These are phyloP conservation scores for Conus ventricosus DNA, from an alignment of 1,140 invertebrate genomes.

Conservation along the genomic window DNA sequence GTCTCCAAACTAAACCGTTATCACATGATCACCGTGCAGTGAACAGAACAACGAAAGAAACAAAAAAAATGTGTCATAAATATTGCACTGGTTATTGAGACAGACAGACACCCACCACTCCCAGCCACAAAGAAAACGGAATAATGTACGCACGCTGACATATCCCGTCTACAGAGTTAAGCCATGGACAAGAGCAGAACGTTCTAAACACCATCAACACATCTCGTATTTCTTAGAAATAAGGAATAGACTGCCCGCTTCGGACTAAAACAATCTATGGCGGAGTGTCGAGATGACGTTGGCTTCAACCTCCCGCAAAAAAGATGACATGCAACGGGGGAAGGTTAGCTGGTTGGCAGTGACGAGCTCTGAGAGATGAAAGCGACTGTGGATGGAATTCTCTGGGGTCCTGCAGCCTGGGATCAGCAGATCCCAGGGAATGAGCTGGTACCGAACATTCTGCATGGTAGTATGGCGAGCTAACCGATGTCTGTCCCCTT, in stretches of 20 bases:
- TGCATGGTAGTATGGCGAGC: no score
- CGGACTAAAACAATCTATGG: no score
- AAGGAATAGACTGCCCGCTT: neutral
- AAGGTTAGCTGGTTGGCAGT: neutral
- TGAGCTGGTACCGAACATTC: no score
- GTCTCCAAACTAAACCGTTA: neutral
- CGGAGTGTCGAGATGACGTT: no score
- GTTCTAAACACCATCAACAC: neutral
- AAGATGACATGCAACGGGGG: no score
- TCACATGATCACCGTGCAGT: neutral
- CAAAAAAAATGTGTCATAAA: neutral
- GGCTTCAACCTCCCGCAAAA: no score
- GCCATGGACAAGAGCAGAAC: neutral
- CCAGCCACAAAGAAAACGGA: neutral
- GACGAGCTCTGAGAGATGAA: neutral
- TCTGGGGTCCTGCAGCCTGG: no score
- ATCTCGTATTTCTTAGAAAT: neutral
- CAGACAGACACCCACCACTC: neutral
- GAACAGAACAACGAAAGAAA: conserved; percentile 2
- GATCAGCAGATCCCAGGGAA: no score
- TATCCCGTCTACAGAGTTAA: neutral
- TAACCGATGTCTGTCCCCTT: no score
- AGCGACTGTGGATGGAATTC: neutral
- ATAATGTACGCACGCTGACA: neutral
- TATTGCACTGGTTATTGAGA: conserved; percentile 6